Evolutionary conservation across 2,888 invertebrate genomes (phyloP).

Genomic region (Eremobia ochroleuca): DNA sequence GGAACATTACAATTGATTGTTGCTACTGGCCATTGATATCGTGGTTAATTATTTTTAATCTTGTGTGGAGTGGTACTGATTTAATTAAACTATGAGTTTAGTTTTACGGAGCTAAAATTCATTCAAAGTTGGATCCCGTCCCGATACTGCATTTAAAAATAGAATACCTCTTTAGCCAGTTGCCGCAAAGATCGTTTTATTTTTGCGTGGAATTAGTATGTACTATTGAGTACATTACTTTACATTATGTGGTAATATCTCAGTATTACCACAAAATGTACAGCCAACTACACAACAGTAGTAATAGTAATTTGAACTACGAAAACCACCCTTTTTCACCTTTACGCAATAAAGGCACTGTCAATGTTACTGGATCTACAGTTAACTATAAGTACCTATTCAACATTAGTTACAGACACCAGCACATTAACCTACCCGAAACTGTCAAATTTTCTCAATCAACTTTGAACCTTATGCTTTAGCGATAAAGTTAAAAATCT

Average conservation of each 20-base stretch:
- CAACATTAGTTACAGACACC: no score
- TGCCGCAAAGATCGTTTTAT: not conserved
- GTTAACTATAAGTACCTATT: no score
- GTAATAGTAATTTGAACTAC: not conserved
- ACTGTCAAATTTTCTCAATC: no score
- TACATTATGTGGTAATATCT: not conserved
- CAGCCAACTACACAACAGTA: not conserved
- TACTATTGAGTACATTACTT: not conserved
- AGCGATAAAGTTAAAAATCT: no score
- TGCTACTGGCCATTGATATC: constrained; percentile 28
- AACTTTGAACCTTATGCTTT: no score
- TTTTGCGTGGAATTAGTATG: not conserved
- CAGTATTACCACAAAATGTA: not conserved
- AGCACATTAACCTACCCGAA: no score
- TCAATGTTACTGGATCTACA: no score
- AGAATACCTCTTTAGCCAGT: not conserved
- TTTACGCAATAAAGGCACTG: no score
- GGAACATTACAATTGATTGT: constrained; percentile 47
- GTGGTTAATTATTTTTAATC: constrained; percentile 35
- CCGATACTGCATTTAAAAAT: not conserved
- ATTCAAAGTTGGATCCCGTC: no score
- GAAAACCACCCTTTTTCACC: not conserved
- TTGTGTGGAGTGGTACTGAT: constrained; percentile 17
- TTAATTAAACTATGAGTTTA: not conserved
- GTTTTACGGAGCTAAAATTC: not conserved